Evolutionary conservation across 2,888 invertebrate species (phyloP).

Genomic region (Mamestra brassicae): DNA sequence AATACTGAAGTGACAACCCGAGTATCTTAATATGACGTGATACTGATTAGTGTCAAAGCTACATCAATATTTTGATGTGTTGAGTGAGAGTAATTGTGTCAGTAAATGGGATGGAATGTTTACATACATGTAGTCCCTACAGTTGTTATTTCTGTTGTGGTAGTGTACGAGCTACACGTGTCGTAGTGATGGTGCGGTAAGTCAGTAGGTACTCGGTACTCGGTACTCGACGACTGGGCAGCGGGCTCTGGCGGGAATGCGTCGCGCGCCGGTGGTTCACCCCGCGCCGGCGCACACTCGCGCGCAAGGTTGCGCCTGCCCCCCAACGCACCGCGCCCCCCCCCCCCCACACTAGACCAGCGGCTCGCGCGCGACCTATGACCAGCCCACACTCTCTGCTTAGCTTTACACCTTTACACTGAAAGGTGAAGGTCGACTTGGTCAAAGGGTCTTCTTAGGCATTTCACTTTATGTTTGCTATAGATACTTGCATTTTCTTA

Average conservation of each 20-base stretch:
- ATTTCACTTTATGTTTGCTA: no score
- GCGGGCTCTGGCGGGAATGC: constrained; percentile 17
- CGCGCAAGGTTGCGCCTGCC: constrained; percentile 11
- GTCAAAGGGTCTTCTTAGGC: no score
- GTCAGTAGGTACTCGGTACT: neutral
- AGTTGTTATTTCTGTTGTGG: neutral
- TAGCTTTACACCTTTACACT: neutral
- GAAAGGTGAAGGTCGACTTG: neutral
- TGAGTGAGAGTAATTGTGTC: neutral
- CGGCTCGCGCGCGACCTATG: constrained; percentile 21
- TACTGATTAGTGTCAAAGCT: neutral
- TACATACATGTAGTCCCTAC: no score
- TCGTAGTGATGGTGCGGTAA: no score
- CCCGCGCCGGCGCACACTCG: constrained; percentile 41
- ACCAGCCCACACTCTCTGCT: constrained; percentile 1
- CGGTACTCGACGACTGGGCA: neutral
- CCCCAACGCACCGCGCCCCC: neutral
- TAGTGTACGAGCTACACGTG: neutral
- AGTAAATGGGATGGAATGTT: no score
- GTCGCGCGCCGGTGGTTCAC: constrained; percentile 50
- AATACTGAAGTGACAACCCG: neutral
- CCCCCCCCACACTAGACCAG: constrained; percentile 8
- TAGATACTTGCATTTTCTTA: no score
- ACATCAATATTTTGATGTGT: neutral
- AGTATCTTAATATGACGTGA: no score